A percentile compares a stretch with the other conserved stretches of the same genome.
phyloP scores from a whole-genome alignment of 1,140 invertebrate genomes.

The Heliconius hermathena region DNA sequence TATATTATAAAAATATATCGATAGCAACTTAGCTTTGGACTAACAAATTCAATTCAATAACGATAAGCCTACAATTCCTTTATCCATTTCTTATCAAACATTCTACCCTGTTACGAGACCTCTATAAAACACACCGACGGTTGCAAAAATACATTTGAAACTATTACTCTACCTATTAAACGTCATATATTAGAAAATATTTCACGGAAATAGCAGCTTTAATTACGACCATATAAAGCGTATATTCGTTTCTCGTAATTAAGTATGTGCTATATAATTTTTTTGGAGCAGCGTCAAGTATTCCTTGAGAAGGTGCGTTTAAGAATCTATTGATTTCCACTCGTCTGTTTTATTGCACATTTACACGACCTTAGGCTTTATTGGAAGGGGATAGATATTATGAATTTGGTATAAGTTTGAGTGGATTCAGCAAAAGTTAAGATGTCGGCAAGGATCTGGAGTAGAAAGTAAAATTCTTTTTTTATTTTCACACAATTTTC shows the following conservation, averaged over 20 bases:
- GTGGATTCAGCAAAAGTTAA: constrained; percentile 10
- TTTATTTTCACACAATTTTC: neutral
- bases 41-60: constrained; percentile 29
- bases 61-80: constrained; percentile 14
- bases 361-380: constrained; percentile 17
- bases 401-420: neutral
- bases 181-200: neutral
- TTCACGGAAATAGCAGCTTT: neutral
- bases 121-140: constrained; percentile 37
- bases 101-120: constrained; percentile 26
- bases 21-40: neutral
- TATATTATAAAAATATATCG: constrained; percentile 15
- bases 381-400: constrained; percentile 7
- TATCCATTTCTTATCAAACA: constrained; percentile 19
- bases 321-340: constrained; percentile 64
- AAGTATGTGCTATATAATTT: neutral
- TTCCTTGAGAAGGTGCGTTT: constrained; percentile 53
- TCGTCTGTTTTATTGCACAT: constrained; percentile 60
- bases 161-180: neutral
- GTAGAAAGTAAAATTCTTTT: neutral
- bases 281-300: constrained; percentile 47
- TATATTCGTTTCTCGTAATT: neutral
- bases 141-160: constrained; percentile 22
- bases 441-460: neutral
- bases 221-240: neutral